phyloP scores from a whole-genome alignment of 2,113 vertebrate genomes.

The Phainopepla nitens region DNA sequence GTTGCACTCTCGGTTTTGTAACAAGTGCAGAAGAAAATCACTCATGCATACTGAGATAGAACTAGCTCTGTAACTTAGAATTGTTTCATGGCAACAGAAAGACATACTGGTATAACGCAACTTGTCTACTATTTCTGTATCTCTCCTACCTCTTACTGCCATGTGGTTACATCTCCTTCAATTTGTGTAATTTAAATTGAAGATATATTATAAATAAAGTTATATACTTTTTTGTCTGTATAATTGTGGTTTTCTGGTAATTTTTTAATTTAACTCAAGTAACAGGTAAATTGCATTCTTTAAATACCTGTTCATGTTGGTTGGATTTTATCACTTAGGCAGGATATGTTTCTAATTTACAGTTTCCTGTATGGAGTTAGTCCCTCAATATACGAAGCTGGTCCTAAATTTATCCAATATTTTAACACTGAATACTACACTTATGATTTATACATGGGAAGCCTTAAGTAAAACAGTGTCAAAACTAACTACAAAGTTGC shows the following conservation, averaged over 20 bases:
- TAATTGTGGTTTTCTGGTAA: background rate
- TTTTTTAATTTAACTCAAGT: background rate
- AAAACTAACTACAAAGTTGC: background rate
- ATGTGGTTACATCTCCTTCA: background rate
- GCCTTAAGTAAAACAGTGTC: background rate
- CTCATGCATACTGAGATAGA: background rate
- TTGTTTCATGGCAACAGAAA: background rate
- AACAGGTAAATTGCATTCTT: background rate
- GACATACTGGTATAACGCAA: background rate
- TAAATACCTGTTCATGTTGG: background rate
- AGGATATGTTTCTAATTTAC: background rate
- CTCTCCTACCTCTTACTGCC: constrained; percentile 13
- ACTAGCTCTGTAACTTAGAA: background rate
- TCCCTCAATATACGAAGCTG: background rate
- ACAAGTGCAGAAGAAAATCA: background rate
- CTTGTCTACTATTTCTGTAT: background rate
- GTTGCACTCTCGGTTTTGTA: background rate
- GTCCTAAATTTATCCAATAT: background rate
- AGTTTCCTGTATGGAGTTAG: background rate
- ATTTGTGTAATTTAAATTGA: constrained; percentile 2
- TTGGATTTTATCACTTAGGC: background rate
- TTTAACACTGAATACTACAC: background rate
- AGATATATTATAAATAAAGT: constrained; percentile 29
- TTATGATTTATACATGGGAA: background rate
- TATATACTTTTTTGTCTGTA: constrained; percentile 23